Evolutionary conservation across 2,888 invertebrate species (phyloP).

Genomic region (Pharmacophagus antenor): DNA sequence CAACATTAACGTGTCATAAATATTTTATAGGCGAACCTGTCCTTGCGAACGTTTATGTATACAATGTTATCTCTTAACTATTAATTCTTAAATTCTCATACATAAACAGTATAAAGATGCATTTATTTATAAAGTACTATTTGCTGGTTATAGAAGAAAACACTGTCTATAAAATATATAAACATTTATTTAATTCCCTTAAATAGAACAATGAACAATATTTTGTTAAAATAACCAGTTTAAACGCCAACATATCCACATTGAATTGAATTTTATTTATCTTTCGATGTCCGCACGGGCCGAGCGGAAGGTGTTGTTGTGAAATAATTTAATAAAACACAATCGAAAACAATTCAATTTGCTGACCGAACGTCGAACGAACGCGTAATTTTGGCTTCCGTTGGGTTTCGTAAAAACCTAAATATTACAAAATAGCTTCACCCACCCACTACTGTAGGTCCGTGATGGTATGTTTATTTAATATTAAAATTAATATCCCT

Average conservation of each 20-base stretch:
- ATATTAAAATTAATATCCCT: too few species aligned
- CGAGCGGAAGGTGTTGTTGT: constrained; percentile 3
- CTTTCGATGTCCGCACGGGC: constrained; percentile 1
- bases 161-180: background rate
- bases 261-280: constrained; percentile 22
- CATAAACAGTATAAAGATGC: too few species aligned
- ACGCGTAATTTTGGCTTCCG: background rate
- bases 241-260: background rate
- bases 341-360: constrained; percentile 13
- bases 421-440: background rate
- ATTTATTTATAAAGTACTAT: too few species aligned
- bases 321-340: constrained; percentile 12
- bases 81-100: background rate
- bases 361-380: background rate
- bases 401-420: background rate
- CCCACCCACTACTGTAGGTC: too few species aligned
- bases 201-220: background rate
- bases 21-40: too few species aligned
- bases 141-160: background rate
- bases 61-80: background rate
- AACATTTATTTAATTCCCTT: background rate
- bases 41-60: background rate
- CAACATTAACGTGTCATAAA: background rate
- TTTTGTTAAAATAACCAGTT: constrained; percentile 5
- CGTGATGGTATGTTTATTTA: too few species aligned